Conservation (phyloP, 2,797 vertebrate species). For the Lagocephalus sceleratus region DNA sequence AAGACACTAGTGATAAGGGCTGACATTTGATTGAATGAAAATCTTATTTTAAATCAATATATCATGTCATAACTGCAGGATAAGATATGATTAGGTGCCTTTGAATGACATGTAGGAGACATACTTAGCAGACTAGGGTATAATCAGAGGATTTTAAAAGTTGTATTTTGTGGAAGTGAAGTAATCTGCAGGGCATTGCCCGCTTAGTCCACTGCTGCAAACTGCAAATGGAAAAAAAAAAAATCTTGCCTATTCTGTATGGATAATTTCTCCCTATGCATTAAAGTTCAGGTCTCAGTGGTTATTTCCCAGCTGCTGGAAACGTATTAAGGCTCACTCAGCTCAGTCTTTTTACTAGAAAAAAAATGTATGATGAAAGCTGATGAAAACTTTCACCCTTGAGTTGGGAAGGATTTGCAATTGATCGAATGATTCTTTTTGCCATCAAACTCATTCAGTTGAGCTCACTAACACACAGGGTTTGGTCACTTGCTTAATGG, state of each 20-base stretch:
- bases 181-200: constrained; percentile 24
- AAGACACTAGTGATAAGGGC: too few relatives aligned
- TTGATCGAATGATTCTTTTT: too few relatives aligned
- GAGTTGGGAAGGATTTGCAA: constrained; percentile 15
- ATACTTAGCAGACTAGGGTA: not conserved
- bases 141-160: not conserved
- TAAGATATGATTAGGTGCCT: too few relatives aligned
- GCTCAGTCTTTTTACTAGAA: constrained; percentile 17
- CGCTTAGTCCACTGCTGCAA: constrained; percentile 6
- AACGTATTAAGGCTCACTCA: constrained; percentile 6
- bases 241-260: constrained; percentile 16
- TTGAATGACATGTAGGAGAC: not conserved
- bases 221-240: constrained; percentile 17
- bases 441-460: too few relatives aligned
- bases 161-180: not conserved
- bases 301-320: constrained; percentile 4
- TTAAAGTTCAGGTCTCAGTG: constrained; percentile 11
- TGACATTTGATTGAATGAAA: not conserved
- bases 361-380: constrained; percentile 44
- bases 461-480: not conserved
- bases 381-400: constrained; percentile 29
- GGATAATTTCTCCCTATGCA: not conserved
- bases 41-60: not conserved
- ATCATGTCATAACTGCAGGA: too few relatives aligned
- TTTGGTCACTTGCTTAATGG: constrained; percentile 10